Conservation (phyloP, 2,113 vertebrate genomes). For the Astatoreochromis straeleni region DNA sequence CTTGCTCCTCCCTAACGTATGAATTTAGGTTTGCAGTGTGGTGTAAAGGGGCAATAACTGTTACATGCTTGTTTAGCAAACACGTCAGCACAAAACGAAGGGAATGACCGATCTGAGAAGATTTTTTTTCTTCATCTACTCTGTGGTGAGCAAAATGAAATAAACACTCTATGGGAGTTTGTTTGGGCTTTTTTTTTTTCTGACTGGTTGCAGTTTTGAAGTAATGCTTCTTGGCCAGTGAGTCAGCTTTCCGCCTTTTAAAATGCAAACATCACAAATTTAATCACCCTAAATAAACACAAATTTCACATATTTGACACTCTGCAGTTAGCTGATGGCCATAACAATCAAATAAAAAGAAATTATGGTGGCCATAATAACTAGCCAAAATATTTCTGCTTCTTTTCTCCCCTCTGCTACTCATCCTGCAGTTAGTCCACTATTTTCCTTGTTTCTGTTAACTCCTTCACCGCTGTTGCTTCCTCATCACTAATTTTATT, state of each 20-base stretch:
- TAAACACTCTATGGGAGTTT: background rate
- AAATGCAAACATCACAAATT: conserved; percentile 6
- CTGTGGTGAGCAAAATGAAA: background rate
- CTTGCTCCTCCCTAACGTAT: background rate
- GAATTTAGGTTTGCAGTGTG: background rate
- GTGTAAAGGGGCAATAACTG: background rate
- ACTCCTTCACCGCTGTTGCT: background rate
- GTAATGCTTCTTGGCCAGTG: background rate
- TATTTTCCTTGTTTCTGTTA: background rate
- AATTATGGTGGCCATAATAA: background rate
- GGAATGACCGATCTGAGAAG: background rate
- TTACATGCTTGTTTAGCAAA: background rate
- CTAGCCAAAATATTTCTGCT: background rate
- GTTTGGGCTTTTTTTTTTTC: background rate
- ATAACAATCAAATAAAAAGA: background rate
- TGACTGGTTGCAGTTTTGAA: background rate
- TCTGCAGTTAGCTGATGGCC: background rate
- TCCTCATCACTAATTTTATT: conserved; percentile 7
- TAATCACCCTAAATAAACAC: conserved; percentile 5
- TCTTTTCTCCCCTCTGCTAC: background rate
- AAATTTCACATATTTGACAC: background rate
- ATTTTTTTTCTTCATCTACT: background rate
- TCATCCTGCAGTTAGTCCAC: background rate
- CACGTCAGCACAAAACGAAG: background rate
- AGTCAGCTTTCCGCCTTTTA: conserved; percentile 16